Conservation (phyloP, 2,113 vertebrate species). For the Poeciliopsis retropinna region DNA sequence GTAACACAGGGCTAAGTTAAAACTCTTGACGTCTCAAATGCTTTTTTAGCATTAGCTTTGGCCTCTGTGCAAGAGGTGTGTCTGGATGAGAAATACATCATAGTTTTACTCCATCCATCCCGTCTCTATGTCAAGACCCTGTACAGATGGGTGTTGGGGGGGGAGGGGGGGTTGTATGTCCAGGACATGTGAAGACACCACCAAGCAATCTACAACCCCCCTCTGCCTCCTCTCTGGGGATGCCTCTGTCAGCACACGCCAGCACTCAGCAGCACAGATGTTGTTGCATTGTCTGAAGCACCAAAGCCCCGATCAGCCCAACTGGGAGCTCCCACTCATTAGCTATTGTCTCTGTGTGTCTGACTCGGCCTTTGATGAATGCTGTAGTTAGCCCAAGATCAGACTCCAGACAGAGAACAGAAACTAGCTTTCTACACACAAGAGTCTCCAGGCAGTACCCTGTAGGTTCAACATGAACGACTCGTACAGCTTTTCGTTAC, state of each 20-base stretch:
- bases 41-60: conserved; percentile 58
- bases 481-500: not conserved
- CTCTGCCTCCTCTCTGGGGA: conserved; percentile 61
- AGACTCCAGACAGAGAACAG: conserved; percentile 58
- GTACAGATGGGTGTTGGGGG: conserved; percentile 65
- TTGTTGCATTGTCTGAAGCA: conserved; percentile 78
- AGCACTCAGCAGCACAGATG: conserved; percentile 77
- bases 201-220: conserved; percentile 24
- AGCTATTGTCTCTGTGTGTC: conserved; percentile 74
- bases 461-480: conserved; percentile 34
- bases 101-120: conserved; percentile 16
- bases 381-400: conserved; percentile 70
- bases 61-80: conserved; percentile 49
- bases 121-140: conserved; percentile 48
- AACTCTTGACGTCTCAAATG: conserved; percentile 75
- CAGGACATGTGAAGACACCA: conserved; percentile 69
- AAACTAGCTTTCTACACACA: conserved; percentile 48
- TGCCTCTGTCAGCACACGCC: conserved; percentile 70
- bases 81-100: conserved; percentile 64
- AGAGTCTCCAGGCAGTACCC: conserved; percentile 30
- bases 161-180: conserved; percentile 65
- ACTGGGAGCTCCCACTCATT: conserved; percentile 75
- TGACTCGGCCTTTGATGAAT: conserved; percentile 74
- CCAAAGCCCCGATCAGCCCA: conserved; percentile 70
- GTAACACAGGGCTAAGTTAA: conserved; percentile 61